A percentile compares a stretch with the other conserved stretches of the same genome.
These are phyloP conservation scores for Zaprionus lineosus DNA, from an alignment of 2,888 invertebrate genomes.

Conservation along the genomic window DNA sequence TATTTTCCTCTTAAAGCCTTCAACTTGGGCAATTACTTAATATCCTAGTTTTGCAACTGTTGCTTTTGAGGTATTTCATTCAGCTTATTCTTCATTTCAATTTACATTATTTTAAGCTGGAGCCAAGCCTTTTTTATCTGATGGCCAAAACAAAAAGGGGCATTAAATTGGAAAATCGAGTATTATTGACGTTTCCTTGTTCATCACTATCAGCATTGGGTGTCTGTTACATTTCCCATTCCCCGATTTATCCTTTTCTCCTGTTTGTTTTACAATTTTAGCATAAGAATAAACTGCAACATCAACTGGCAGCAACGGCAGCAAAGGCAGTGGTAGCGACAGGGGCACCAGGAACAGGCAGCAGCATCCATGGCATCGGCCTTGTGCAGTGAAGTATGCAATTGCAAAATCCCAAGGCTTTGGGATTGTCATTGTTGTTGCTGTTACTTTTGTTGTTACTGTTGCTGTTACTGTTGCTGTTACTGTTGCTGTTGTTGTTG, in stretches of 20 bases:
- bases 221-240: not conserved
- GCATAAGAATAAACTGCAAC: slow-evolving; percentile 42
- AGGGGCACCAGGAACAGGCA: too few species aligned
- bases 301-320: slow-evolving; percentile 41
- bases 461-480: slow-evolving; percentile 14
- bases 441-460: slow-evolving; percentile 1
- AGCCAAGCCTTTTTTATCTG: not conserved
- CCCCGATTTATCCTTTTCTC: not conserved
- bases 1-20: too few species aligned
- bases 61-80: too few species aligned
- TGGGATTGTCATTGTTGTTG: slow-evolving; percentile 33
- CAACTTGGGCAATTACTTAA: too few species aligned
- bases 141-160: too few species aligned
- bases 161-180: not conserved
- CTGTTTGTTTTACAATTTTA: slow-evolving; percentile 10
- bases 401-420: slow-evolving; percentile 58
- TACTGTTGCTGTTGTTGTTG: slow-evolving; percentile 8
- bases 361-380: slow-evolving; percentile 35
- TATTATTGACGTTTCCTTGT: slow-evolving; percentile 6
- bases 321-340: not conserved
- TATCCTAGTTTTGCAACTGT: too few species aligned
- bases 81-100: too few species aligned
- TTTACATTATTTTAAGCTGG: too few species aligned
- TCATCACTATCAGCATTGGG: not conserved
- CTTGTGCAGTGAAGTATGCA: slow-evolving; percentile 64